Base-by-base conservation (phyloP, 2,888 invertebrate genomes). In the Thereva unica region DNA sequence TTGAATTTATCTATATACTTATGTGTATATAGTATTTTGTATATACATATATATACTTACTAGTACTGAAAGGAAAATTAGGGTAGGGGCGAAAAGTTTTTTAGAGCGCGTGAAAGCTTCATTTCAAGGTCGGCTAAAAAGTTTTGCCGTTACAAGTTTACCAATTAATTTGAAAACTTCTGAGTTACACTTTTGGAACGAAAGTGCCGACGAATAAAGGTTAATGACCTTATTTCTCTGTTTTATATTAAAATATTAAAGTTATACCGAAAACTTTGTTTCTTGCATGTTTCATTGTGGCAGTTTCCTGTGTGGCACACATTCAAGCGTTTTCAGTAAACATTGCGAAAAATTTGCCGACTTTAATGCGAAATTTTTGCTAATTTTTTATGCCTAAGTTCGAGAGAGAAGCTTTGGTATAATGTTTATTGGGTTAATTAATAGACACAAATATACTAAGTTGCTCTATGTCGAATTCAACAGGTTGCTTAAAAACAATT, bases 101-200 rank as follows among this genome's bases (percentile, higher is more conserved):
- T 59, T 59, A 59, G 59, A 59, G 59, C 59, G 59, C 49, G 59
- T 59, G 59, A 59, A 59, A 59, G 59, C 59, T 59, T 59, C 59
- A 12, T 70, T 70, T 70, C 68, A 70, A 70, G 70, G 70, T 70
- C 67, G 70, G 70, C 70, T 68, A 68, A 67, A 70, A 70, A 70
- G 70, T 70, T 70, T 67, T 65, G 41, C 68, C 67, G 68, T 69
- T 69, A 68, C 64, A 68, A 69, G 69, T 69, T 69, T 69, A 67
- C 54, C 69, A 69, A 69, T 69, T 69, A 69, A 69, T 69, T 69
- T 66, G 64, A 64, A 64, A 64, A 64, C 53, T 50, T 63, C 50
- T 49, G 50, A 50, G 50, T 50, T 50, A 50, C 50, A 63, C 50
- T 50, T 63, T 34, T 63, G 50, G 41, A 50, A 50, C 23, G 50